phyloP scores from a whole-genome alignment of 2,888 invertebrate genomes.

The Drosophila austrosaltans region DNA sequence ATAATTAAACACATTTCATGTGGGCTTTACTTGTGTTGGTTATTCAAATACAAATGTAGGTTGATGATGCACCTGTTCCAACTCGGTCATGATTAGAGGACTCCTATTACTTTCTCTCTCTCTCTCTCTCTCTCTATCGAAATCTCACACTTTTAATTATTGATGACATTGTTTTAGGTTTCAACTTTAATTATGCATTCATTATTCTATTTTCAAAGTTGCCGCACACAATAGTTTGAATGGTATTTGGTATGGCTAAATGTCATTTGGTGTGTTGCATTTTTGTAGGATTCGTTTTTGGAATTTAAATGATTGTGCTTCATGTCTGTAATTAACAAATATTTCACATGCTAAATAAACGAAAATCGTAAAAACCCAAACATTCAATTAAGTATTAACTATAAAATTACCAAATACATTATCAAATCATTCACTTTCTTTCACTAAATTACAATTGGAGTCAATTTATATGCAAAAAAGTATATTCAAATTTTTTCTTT shows the following conservation, averaged over 20 bases:
- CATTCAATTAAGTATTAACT: too few relatives aligned
- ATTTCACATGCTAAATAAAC: neutral
- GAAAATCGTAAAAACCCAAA: neutral
- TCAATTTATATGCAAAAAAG: too few relatives aligned
- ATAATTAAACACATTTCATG: constrained; percentile 8
- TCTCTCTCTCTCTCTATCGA: neutral
- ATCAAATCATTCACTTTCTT: too few relatives aligned
- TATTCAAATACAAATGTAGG: too few relatives aligned
- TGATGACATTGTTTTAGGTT: neutral
- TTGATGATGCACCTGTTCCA: neutral
- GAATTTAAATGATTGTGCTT: neutral
- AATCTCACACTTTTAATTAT: neutral
- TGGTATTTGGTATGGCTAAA: neutral
- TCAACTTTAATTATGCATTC: constrained; percentile 1
- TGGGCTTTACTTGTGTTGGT: neutral
- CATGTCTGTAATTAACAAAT: neutral
- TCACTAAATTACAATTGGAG: too few relatives aligned
- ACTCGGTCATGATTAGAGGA: neutral
- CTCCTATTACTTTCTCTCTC: neutral
- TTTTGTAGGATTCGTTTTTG: neutral
- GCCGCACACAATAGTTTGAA: neutral
- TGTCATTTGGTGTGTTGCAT: neutral
- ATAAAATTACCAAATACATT: too few relatives aligned
- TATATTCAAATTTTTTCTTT: too few relatives aligned
- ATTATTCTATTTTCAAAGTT: constrained; percentile 1